Conservation (phyloP, 1,140 invertebrate genomes). For the Bombyx mori region ASM3026992v2 NC_085123.1:8415501-8416000, state of each 20-base stretch:
- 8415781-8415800: conserved; percentile 53
- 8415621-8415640: conserved; percentile 42
- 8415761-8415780: conserved; percentile 58
- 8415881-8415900: conserved; percentile 22
- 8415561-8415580: conserved; percentile 32
- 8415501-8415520: conserved; percentile 31
- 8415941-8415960: too few relatives aligned
- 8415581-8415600: conserved; percentile 29
- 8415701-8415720: conserved; percentile 59
- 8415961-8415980: too few relatives aligned
- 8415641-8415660: conserved; percentile 38
- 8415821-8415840: conserved; percentile 54
- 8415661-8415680: conserved; percentile 49
- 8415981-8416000: too few relatives aligned
- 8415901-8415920: background rate
- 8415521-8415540: conserved; percentile 35
- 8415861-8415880: conserved; percentile 64
- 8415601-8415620: conserved; percentile 34
- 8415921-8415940: background rate
- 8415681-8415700: conserved; percentile 57
- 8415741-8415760: conserved; percentile 59
- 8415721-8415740: conserved; percentile 50
- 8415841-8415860: conserved; percentile 48
- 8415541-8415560: conserved; percentile 21
- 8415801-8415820: conserved; percentile 58